These are phyloP conservation scores for Pteronura brasiliensis DNA, from an alignment of 2,113 vertebrate genomes.

Conservation along the genomic window DNA sequence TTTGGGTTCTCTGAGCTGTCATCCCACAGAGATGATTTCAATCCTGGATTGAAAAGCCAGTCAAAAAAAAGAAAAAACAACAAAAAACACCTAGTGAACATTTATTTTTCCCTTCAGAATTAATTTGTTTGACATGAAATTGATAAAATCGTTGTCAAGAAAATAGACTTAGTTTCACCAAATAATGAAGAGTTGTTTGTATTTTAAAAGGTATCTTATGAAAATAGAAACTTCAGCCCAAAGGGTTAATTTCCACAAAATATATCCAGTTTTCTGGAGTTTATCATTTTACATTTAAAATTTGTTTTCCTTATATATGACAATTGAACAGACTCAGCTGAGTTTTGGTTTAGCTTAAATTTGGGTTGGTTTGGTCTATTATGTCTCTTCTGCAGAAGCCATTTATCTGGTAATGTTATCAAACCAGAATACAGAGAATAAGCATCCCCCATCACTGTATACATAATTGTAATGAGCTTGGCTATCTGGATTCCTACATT, in stretches of 20 bases:
- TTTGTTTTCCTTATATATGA: background rate
- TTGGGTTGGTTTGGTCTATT: background rate
- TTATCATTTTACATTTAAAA: slow-evolving; percentile 22
- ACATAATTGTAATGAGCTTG: background rate
- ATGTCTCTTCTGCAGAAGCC: background rate
- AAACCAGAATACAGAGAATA: background rate
- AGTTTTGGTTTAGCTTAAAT: slow-evolving; percentile 18
- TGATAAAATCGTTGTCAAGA: slow-evolving; percentile 38
- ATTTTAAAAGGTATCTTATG: background rate
- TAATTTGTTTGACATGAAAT: slow-evolving; percentile 58
- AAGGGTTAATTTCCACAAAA: slow-evolving; percentile 8
- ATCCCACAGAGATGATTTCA: slow-evolving; percentile 58
- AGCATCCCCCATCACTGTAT: too few relatives aligned
- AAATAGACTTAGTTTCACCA: slow-evolving; percentile 17
- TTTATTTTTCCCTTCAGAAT: slow-evolving; percentile 64
- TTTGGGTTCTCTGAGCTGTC: slow-evolving; percentile 60
- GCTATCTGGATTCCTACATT: background rate
- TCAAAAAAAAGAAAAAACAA: background rate
- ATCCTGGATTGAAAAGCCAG: slow-evolving; percentile 6
- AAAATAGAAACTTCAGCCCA: slow-evolving; percentile 8
- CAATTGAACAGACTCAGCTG: background rate
- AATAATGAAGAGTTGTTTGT: background rate
- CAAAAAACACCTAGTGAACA: background rate
- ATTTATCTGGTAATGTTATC: background rate
- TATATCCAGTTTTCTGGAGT: background rate